Conservation (phyloP, 2,888 invertebrate genomes). For the Epinotia nisella region DNA sequence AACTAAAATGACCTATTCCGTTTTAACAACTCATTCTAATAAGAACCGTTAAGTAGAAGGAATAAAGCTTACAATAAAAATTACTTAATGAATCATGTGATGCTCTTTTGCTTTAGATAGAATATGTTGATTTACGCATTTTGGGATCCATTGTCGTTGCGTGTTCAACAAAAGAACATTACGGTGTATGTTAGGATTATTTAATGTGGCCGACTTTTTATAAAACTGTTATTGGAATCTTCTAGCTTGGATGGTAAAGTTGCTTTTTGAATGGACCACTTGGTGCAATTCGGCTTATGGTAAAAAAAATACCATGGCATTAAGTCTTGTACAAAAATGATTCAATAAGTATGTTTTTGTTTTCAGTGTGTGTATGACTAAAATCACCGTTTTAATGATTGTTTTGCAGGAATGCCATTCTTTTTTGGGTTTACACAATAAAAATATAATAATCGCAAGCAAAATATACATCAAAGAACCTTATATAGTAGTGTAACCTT, state of each 20-base stretch:
- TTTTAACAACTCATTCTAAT: neutral
- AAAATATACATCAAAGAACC: neutral
- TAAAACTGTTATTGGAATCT: too few species aligned
- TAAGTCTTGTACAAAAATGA: too few species aligned
- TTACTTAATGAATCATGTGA: neutral
- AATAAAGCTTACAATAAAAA: neutral
- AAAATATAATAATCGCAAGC: neutral
- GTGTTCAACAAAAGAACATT: neutral
- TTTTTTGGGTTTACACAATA: too few species aligned
- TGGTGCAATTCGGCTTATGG: too few species aligned
- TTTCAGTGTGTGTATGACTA: too few species aligned
- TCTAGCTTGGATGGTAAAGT: too few species aligned
- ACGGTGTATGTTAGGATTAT: neutral
- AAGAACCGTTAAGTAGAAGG: neutral
- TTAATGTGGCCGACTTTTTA: too few species aligned
- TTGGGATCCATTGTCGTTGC: neutral
- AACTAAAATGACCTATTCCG: slow-evolving; percentile 22
- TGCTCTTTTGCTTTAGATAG: neutral
- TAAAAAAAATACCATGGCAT: too few species aligned
- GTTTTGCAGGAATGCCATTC: too few species aligned
- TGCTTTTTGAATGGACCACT: too few species aligned
- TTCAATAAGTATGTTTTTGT: too few species aligned
- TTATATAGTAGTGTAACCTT: neutral
- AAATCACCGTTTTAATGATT: too few species aligned
- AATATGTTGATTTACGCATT: neutral